Evolutionary conservation across 2,888 invertebrate genomes (phyloP), one percentile per base, ranked within the genome.

Genomic region (Cistogaster globosa): DNA sequence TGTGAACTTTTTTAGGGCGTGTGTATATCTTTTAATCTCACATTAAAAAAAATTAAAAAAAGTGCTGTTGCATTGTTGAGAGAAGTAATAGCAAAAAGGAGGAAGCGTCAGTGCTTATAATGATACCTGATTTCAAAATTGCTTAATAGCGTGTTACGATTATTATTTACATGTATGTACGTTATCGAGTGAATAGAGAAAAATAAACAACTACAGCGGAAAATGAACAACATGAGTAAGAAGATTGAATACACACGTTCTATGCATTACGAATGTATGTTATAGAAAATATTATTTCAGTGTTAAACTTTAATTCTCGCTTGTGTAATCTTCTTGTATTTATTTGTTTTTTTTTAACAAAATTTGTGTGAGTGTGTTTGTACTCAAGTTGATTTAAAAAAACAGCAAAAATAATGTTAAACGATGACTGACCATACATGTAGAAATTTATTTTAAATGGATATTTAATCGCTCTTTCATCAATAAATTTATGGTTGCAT

Each of bases 381-480:
- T 53, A 68, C 51, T 68, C 22, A 60, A 60, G 38, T 68, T 60
- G 57, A 67, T 65, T 63, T 22, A 26, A 26, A 8, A 62, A 32
- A 57, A 36, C 2, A n/a, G n/a, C n/a, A 14, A 12, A n/a, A 53
- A 67, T 2, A 51, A 51, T 53, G 18, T 53, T 7, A 12, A 42
- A 58, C 20, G 42, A 32, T 55, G 36, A 48, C 60, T 51, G 51
- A 51, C 18, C 18, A 7, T 8, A 51, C 18, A 51, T 51, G 18
- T 22, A 62, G 6, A 63, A n/a, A 68, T 69, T 63, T 12, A 71
- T 62, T 75, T 77, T 77, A 51, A 75, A 83, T 78, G 68, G 63
- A 20, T 38, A 63, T 84, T 84, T 84, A 79, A 84, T 79, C 79
- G 83, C 65, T 71, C 69, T 79, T 79, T 75, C 74, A 75, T 69